Evolutionary conservation across 2,888 invertebrate species (phyloP).

Genomic region (Catocala nupta): DNA sequence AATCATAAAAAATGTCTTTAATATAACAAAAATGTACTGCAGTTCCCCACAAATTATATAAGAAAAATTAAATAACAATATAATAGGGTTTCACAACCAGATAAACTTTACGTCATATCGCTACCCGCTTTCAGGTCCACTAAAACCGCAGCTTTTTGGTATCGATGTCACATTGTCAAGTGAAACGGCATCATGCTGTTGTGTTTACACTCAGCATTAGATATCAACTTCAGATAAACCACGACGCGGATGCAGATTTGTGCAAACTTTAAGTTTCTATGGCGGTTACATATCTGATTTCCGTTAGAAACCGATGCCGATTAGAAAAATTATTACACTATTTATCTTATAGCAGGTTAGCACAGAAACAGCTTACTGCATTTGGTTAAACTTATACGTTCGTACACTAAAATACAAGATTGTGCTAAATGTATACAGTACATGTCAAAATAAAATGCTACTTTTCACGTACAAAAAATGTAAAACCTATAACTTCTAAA

Average conservation of each 20-base stretch:
- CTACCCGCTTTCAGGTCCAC: constrained; percentile 12
- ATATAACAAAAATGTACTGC: too few relatives aligned
- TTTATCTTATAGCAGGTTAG: background rate
- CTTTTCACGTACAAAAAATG: too few relatives aligned
- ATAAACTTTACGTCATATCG: background rate
- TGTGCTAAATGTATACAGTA: too few relatives aligned
- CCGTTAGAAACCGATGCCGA: too few relatives aligned
- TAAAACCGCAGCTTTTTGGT: constrained; percentile 29
- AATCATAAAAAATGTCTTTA: too few relatives aligned
- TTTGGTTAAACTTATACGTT: too few relatives aligned
- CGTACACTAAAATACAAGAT: too few relatives aligned
- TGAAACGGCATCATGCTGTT: constrained; percentile 37
- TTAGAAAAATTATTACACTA: background rate
- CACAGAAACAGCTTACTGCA: background rate
- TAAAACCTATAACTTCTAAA: too few relatives aligned
- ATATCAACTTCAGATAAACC: constrained; percentile 40
- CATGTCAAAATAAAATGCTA: too few relatives aligned
- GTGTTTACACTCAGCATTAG: constrained; percentile 42
- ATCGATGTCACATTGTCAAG: constrained; percentile 58
- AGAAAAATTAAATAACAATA: too few relatives aligned
- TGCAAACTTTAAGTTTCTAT: background rate
- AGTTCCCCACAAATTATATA: too few relatives aligned
- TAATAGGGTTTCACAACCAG: too few relatives aligned
- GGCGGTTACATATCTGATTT: background rate
- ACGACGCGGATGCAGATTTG: constrained; percentile 12